Percentiles rank a stretch among this genome's conserved stretches.
Evolutionary conservation across 2,113 vertebrate genomes (phyloP).

Genomic region (Larimichthys crocea): DNA sequence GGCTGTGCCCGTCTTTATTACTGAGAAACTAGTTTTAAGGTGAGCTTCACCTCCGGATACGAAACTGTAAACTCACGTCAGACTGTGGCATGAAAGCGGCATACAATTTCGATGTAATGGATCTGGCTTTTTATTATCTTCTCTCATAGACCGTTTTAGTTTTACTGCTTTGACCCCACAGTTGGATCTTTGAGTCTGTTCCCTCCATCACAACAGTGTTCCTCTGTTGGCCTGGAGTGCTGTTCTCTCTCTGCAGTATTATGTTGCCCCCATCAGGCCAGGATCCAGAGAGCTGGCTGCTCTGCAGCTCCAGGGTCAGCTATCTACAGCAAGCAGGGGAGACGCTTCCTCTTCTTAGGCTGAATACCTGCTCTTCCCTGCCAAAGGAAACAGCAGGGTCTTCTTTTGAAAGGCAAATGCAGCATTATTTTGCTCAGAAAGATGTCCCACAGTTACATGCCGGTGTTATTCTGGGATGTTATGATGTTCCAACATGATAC

Average conservation of each 20-base stretch:
- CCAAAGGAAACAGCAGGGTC: neutral
- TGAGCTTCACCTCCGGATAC: neutral
- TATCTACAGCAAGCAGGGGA: neutral
- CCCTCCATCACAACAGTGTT: neutral
- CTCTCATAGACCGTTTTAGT: neutral
- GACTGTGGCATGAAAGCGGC: neutral
- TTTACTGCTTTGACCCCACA: neutral
- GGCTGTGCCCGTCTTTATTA: slow-evolving; percentile 30
- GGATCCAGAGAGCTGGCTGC: neutral
- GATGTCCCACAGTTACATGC: neutral
- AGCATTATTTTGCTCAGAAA: neutral
- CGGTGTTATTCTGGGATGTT: slow-evolving; percentile 32
- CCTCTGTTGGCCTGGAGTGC: neutral
- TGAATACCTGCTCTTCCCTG: neutral
- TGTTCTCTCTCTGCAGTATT: neutral
- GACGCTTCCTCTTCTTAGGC: neutral
- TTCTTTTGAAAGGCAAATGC: slow-evolving; percentile 16
- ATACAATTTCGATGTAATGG: neutral
- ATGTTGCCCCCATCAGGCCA: neutral
- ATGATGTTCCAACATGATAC: slow-evolving; percentile 12
- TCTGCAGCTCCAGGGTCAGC: slow-evolving; percentile 16
- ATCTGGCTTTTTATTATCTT: slow-evolving; percentile 3
- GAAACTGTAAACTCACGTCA: neutral
- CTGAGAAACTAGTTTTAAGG: slow-evolving; percentile 24
- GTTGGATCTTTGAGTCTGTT: neutral